Evolutionary conservation across 1,140 invertebrate species (phyloP), one percentile per base, ranked within the genome.

Genomic region (Rhopalosiphum maidis): DNA sequence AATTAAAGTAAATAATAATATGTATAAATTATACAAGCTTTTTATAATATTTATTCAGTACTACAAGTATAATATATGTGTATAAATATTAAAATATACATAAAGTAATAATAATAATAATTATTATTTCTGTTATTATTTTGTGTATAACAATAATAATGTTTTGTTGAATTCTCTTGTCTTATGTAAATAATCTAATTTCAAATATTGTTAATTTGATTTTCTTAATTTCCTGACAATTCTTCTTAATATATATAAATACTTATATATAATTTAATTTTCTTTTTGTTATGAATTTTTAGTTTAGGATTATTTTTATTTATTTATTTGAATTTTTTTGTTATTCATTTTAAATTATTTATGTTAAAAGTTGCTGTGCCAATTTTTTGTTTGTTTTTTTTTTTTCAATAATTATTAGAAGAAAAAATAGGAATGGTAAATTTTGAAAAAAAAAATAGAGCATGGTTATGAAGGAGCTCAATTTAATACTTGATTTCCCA

Each of bases 271-370:
- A 30, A 41, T 5, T 46, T 15, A 54, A 18, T 41, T 25, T 85
- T 77, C 23, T 92, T 85, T 93, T 55, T 93, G 91, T 93, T 93
- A 93, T 86, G 82, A 86, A 85, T 21, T 93, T 86, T 85, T 85
- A 93, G 91, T 86, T 54, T 86, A 85, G n/a, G 90, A 37, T 51
- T 83, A 93, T 55, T 93, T 93, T 41, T 93, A 93, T 85, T 93
- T 91, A 82, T 91, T 91, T 92, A 92, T 91, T 92, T 91, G 25
- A 18, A 22, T 91, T 91, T 68, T 91, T 91, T 91, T 86, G 91
- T 93, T 93, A 93, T 93, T 86, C 23, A 23, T 82, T 93, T 91
- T 93, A 93, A 93, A 93, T 93, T 93, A 86, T 93, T 93, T 93
- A 93, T 86, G 35, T 93, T 8, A 54, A 86, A 93, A 93, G 48